These are phyloP conservation scores for Brachylomia viminalis DNA, from an alignment of 2,888 invertebrate genomes.

Conservation along the genomic window DNA sequence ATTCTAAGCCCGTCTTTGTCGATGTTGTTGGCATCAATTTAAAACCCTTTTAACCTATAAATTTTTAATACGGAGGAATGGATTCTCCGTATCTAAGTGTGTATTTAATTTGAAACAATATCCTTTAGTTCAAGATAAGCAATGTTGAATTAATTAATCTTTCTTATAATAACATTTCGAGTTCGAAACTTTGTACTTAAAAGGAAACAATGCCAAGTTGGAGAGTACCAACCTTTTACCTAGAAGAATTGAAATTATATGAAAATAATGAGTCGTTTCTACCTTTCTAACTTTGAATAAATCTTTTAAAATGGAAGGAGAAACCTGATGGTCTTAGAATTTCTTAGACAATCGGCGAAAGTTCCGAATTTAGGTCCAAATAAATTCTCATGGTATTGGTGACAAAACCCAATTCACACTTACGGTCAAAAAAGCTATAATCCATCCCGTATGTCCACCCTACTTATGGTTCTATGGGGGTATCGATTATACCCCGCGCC, in stretches of 20 bases:
- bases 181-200: slow-evolving; percentile 61
- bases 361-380: neutral
- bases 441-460: slow-evolving; percentile 84
- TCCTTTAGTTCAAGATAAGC: slow-evolving; percentile 58
- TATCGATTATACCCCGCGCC: slow-evolving; percentile 82
- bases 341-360: neutral
- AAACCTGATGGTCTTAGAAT: neutral
- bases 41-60: slow-evolving; percentile 29
- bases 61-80: slow-evolving; percentile 30
- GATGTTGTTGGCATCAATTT: slow-evolving; percentile 23
- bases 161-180: slow-evolving; percentile 63
- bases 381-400: slow-evolving; percentile 27
- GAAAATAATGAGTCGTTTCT: slow-evolving; percentile 47
- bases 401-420: slow-evolving; percentile 61
- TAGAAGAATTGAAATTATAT: slow-evolving; percentile 57
- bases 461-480: slow-evolving; percentile 87
- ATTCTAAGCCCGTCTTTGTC: slow-evolving; percentile 5
- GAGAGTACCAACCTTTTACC: slow-evolving; percentile 44
- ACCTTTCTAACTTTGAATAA: slow-evolving; percentile 29
- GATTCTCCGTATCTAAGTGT: slow-evolving; percentile 51
- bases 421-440: slow-evolving; percentile 80
- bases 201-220: slow-evolving; percentile 46
- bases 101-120: slow-evolving; percentile 65
- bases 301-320: slow-evolving; percentile 8
- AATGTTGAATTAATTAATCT: slow-evolving; percentile 68